Evolutionary conservation across 1,140 invertebrate species (phyloP).

Genomic region (Solen grandis): DNA sequence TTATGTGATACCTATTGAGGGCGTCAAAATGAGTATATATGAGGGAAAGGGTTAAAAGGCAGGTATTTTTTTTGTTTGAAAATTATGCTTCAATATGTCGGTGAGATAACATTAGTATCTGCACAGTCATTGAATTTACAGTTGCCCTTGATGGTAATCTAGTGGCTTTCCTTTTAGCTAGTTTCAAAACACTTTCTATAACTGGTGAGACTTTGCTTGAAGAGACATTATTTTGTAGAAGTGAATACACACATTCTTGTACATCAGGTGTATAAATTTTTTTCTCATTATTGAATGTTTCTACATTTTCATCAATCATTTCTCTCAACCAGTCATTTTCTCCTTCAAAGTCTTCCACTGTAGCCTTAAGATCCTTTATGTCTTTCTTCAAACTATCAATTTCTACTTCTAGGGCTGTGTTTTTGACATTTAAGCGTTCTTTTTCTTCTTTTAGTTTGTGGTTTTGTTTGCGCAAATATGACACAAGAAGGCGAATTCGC

Average conservation of each 20-base stretch:
- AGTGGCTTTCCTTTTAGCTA: conserved; percentile 26
- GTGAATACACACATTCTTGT: conserved; percentile 32
- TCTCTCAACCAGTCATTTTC: conserved; percentile 33
- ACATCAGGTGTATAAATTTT: conserved; percentile 23
- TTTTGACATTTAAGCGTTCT: not conserved
- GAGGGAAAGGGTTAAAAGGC: too few species aligned
- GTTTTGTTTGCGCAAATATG: conserved; percentile 13
- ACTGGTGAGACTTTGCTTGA: conserved; percentile 37
- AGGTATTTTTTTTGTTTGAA: conserved; percentile 4
- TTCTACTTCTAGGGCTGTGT: not conserved
- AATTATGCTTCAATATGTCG: conserved; percentile 36
- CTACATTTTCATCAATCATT: conserved; percentile 19
- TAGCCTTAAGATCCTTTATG: not conserved
- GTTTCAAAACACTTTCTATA: conserved; percentile 26
- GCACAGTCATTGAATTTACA: conserved; percentile 23
- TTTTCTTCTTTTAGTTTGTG: conserved; percentile 12
- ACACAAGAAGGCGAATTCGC: not conserved
- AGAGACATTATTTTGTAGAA: conserved; percentile 40
- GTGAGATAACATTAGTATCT: conserved; percentile 18
- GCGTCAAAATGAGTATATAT: too few species aligned
- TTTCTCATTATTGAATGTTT: conserved; percentile 39
- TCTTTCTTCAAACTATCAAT: not conserved
- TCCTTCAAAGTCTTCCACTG: conserved; percentile 4
- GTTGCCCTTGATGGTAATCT: conserved; percentile 27
- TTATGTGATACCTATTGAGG: too few species aligned